Evolutionary conservation across 2,888 invertebrate species (phyloP).

Genomic region (Sinodicranocentrus sp.): DNA sequence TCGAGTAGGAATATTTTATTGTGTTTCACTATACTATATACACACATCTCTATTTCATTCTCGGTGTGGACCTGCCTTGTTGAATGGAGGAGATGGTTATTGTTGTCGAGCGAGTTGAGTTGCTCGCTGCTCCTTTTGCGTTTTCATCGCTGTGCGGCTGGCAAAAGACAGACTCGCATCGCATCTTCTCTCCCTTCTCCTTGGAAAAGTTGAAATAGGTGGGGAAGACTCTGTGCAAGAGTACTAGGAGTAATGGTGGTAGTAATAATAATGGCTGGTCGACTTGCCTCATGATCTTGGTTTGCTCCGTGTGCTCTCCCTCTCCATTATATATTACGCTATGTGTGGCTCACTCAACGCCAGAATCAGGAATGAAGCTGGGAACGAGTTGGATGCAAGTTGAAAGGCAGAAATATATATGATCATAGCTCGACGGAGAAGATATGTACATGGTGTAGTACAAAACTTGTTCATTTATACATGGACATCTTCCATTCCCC

Average conservation of each 20-base stretch:
- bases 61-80: not conserved
- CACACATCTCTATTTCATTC: constrained; percentile 13
- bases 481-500: too few species aligned
- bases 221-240: constrained; percentile 10
- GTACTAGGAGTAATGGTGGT: constrained; percentile 18
- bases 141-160: not conserved
- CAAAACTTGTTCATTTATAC: too few species aligned
- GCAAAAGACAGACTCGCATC: not conserved
- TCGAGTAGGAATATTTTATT: constrained; percentile 1
- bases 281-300: constrained; percentile 47
- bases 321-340: constrained; percentile 32
- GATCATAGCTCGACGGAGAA: constrained; percentile 2
- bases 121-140: not conserved
- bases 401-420: constrained; percentile 19
- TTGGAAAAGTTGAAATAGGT: constrained; percentile 10
- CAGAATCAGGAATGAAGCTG: constrained; percentile 56
- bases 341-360: constrained; percentile 47
- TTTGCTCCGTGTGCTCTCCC: constrained; percentile 32
- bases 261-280: constrained; percentile 59
- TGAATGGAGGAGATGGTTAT: too few species aligned
- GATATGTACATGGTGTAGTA: too few species aligned
- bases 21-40: not conserved
- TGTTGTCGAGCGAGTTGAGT: not conserved
- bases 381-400: constrained; percentile 16
- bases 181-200: not conserved